A percentile compares a stretch with the other conserved stretches of the same genome.
These are phyloP conservation scores for Bhutanitis thaidina DNA, from an alignment of 2,888 invertebrate species.

Conservation along the genomic window DNA sequence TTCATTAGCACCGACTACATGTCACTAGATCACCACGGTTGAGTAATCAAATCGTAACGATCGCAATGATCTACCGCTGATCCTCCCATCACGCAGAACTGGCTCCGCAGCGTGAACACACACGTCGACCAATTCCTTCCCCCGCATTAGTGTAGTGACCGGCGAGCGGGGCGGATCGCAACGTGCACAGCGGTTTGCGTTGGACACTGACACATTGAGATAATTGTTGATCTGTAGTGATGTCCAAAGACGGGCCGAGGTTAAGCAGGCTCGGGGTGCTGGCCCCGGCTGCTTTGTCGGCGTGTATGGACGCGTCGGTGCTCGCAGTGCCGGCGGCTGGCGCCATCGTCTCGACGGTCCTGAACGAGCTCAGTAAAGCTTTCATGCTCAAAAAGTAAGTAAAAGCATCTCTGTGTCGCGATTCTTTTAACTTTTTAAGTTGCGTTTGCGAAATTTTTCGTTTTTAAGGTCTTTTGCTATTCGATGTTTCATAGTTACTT, in stretches of 20 bases:
- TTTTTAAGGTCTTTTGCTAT: too few relatives aligned
- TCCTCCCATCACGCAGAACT: slow-evolving; percentile 14
- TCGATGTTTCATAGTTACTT: too few relatives aligned
- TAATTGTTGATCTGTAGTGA: slow-evolving; percentile 32
- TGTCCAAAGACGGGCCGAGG: slow-evolving; percentile 59
- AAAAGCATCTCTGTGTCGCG: not conserved
- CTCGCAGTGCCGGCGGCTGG: slow-evolving; percentile 71
- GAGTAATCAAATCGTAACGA: slow-evolving; percentile 5
- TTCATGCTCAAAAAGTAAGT: slow-evolving; percentile 75
- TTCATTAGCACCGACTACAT: not conserved
- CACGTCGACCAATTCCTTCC: slow-evolving; percentile 17
- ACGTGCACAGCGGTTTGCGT: slow-evolving; percentile 27
- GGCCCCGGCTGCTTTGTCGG: slow-evolving; percentile 68
- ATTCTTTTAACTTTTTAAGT: not conserved
- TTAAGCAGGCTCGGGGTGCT: slow-evolving; percentile 64
- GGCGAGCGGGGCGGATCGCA: slow-evolving; percentile 73
- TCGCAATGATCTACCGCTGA: not conserved
- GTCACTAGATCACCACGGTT: not conserved
- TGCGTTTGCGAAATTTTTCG: not conserved
- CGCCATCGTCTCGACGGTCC: slow-evolving; percentile 68
- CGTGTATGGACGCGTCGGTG: slow-evolving; percentile 71
- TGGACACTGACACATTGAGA: not conserved
- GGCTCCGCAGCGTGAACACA: slow-evolving; percentile 2
- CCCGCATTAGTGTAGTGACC: slow-evolving; percentile 51
- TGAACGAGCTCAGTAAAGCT: slow-evolving; percentile 71